Evolutionary conservation across 2,888 invertebrate genomes (phyloP).

Genomic region (Ditula angustiorana): DNA sequence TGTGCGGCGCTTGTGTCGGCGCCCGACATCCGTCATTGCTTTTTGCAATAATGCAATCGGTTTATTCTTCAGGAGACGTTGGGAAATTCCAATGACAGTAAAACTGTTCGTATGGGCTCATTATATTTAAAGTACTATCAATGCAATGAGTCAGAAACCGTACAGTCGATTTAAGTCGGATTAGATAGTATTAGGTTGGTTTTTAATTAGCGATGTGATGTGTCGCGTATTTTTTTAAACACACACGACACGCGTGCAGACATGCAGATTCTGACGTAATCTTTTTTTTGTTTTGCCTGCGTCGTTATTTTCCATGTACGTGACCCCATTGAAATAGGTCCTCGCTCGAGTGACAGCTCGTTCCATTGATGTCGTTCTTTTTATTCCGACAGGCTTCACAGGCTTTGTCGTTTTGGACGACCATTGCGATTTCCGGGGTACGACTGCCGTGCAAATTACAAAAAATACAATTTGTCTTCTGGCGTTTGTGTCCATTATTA

Average conservation of each 20-base stretch:
- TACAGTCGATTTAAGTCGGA: neutral
- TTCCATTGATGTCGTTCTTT: constrained; percentile 66
- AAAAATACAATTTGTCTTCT: constrained; percentile 54
- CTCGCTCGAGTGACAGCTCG: constrained; percentile 59
- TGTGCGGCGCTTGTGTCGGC: constrained; percentile 61
- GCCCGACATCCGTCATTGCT: constrained; percentile 65
- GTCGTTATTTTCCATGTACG: constrained; percentile 22
- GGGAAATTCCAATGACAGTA: constrained; percentile 3
- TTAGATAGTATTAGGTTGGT: neutral
- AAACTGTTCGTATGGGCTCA: neutral
- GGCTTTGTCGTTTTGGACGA: constrained; percentile 71
- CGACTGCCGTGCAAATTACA: constrained; percentile 51
- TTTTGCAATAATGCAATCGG: constrained; percentile 56
- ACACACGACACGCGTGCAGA: neutral
- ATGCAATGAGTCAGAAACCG: neutral
- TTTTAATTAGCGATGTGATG: neutral
- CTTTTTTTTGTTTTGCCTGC: constrained; percentile 12
- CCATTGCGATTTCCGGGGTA: constrained; percentile 65
- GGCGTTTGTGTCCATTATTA: constrained; percentile 44
- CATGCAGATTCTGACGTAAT: neutral
- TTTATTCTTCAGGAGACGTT: constrained; percentile 12
- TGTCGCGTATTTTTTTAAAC: neutral
- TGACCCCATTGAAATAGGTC: constrained; percentile 45
- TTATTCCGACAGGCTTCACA: constrained; percentile 53
- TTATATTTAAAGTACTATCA: neutral